phyloP scores from a whole-genome alignment of 2,797 vertebrate species.

The Hemitrygon akajei region DNA sequence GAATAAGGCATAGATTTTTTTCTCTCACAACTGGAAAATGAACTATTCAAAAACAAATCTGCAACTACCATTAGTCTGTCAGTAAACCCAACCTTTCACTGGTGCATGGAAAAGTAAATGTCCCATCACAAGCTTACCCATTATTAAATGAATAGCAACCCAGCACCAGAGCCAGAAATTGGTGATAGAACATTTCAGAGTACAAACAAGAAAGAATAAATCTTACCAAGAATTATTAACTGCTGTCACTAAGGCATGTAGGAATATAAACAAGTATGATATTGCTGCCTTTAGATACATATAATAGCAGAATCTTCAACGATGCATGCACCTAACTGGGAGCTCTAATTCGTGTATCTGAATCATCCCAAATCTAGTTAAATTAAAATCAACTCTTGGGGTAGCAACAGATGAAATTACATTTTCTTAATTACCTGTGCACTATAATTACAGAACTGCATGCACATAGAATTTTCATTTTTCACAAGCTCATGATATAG shows the following conservation, averaged over 20 bases:
- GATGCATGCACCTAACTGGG: neutral
- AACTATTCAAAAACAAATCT: neutral
- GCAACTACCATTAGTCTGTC: neutral
- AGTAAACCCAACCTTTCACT: neutral
- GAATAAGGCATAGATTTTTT: neutral
- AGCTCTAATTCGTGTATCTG: neutral
- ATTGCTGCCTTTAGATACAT: neutral
- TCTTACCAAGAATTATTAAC: neutral
- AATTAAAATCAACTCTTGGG: neutral
- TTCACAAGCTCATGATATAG: neutral
- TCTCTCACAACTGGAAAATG: neutral
- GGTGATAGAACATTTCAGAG: neutral
- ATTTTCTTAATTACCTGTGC: neutral
- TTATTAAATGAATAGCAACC: neutral
- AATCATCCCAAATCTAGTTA: neutral
- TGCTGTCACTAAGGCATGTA: neutral
- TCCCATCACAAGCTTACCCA: neutral
- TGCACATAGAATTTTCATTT: neutral
- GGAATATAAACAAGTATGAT: neutral
- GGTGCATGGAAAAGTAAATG: neutral
- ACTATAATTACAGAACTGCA: neutral
- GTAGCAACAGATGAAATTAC: constrained; percentile 25
- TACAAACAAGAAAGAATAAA: neutral
- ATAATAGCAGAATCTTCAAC: neutral
- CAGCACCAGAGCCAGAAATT: neutral